Conservation (phyloP, 1,140 invertebrate genomes). For the Portunus trituberculatus region DNA sequence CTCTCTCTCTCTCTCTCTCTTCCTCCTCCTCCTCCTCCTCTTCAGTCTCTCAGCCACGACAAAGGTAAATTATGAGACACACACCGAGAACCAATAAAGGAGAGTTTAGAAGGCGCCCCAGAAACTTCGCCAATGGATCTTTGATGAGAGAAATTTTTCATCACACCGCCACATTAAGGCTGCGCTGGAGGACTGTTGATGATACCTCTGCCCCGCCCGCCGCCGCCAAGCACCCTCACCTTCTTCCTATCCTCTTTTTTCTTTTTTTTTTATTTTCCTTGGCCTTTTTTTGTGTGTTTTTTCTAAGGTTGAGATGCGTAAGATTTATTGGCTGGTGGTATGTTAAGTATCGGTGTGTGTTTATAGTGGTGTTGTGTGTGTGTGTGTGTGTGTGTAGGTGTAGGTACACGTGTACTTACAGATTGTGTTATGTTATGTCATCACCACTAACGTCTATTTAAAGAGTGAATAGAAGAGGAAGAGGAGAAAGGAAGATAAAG, state of each 20-base stretch:
- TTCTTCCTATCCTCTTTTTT: too few species aligned
- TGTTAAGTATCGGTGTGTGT: not conserved
- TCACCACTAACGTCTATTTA: not conserved
- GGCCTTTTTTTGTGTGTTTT: too few species aligned
- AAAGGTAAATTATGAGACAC: not conserved
- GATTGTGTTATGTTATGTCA: not conserved
- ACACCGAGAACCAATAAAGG: not conserved
- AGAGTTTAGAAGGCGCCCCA: not conserved
- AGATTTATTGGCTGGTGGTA: too few species aligned
- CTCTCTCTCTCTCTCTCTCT: not conserved
- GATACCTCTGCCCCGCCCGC: not conserved
- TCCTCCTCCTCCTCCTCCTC: not conserved
- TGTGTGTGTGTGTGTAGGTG: not conserved
- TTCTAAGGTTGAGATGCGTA: too few species aligned
- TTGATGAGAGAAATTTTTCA: conserved; percentile 43
- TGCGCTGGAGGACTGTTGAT: conserved; percentile 49
- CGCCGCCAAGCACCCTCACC: not conserved
- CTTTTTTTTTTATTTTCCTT: not conserved
- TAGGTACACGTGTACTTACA: not conserved
- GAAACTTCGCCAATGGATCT: not conserved
- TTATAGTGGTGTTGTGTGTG: not conserved
- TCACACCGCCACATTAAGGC: conserved; percentile 34
- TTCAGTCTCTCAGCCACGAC: not conserved
- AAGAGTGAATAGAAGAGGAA: not conserved
- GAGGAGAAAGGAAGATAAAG: not conserved